A percentile compares a stretch with the other conserved stretches of the same genome.
phyloP scores from a whole-genome alignment of 2,113 vertebrate species.

The Scartelaos histophorus region DNA sequence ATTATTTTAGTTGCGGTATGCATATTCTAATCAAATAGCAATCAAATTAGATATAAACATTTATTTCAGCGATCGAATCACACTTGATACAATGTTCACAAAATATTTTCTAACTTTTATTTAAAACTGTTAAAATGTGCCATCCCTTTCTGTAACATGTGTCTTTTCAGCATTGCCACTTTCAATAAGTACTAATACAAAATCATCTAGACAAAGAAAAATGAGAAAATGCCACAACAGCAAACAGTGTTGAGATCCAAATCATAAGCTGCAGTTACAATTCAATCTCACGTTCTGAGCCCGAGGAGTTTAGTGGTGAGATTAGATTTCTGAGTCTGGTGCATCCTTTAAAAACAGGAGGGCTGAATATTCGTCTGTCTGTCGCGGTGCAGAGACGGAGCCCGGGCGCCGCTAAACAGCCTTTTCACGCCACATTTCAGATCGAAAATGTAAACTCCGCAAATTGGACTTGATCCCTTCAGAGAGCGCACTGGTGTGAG shows the following conservation, averaged over 20 bases:
- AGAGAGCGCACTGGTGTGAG: slow-evolving; percentile 8
- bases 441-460: neutral
- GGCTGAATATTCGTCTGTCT: neutral
- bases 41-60: no score
- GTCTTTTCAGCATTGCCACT: neutral
- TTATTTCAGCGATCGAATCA: no score
- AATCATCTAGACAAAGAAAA: neutral
- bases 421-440: slow-evolving; percentile 11
- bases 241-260: neutral
- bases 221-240: neutral
- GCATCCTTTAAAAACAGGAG: slow-evolving; percentile 1
- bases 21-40: no score
- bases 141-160: neutral
- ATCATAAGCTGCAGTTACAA: slow-evolving; percentile 26
- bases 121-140: no score
- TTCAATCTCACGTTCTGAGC: neutral
- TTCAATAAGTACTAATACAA: neutral
- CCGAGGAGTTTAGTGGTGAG: neutral
- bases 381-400: neutral
- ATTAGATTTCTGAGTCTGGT: slow-evolving; percentile 9
- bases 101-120: no score
- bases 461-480: slow-evolving; percentile 29
- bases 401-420: slow-evolving; percentile 5
- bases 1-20: no score
- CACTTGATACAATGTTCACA: no score